These are phyloP conservation scores for Latrodectus geometricus DNA, from an alignment of 1,140 invertebrate species.

Conservation along the genomic window DNA sequence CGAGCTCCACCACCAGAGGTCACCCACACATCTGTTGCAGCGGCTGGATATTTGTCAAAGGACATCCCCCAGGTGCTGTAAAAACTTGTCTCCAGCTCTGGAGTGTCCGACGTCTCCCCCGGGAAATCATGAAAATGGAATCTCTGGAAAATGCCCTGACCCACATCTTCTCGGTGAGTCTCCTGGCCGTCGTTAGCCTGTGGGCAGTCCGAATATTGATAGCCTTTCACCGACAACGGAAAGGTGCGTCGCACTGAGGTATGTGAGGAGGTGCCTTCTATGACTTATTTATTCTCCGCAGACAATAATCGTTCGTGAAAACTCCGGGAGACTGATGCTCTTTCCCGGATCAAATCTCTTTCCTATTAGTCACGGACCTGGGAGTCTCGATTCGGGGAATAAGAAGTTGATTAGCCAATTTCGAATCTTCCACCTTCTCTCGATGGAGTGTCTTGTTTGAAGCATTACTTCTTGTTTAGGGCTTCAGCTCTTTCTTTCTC, in stretches of 20 bases:
- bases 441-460: too few species aligned
- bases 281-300: neutral
- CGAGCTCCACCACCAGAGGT: constrained; percentile 25
- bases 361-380: constrained; percentile 6
- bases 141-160: constrained; percentile 19
- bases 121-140: constrained; percentile 58
- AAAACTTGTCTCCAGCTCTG: constrained; percentile 48
- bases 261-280: constrained; percentile 24
- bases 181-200: constrained; percentile 37
- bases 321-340: neutral
- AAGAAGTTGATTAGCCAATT: too few species aligned
- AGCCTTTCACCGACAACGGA: constrained; percentile 7
- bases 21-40: constrained; percentile 6
- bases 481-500: too few species aligned
- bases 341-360: constrained; percentile 11
- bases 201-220: constrained; percentile 56
- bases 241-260: constrained; percentile 37
- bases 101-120: constrained; percentile 17
- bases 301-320: neutral
- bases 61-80: constrained; percentile 39
- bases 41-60: constrained; percentile 44
- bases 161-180: constrained; percentile 21
- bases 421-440: too few species aligned
- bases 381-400: neutral
- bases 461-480: too few species aligned